phyloP scores from a whole-genome alignment of 2,888 invertebrate genomes.

The Cheilosia urbana region DNA sequence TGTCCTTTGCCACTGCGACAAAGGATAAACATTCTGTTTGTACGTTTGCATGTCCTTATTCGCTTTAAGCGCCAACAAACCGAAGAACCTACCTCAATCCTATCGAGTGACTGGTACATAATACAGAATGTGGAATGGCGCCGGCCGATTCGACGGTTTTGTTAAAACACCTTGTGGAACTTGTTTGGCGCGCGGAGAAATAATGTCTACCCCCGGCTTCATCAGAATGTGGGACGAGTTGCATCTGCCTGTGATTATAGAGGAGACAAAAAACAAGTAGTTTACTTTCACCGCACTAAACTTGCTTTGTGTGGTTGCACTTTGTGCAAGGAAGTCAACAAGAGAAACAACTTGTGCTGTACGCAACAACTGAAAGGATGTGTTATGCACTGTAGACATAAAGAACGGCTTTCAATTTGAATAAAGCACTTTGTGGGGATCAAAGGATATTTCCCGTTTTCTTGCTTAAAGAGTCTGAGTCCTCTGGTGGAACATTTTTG shows the following conservation, averaged over 20 bases:
- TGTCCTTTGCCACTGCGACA: conserved; percentile 51
- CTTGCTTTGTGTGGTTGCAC: conserved; percentile 23
- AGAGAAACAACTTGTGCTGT: background rate
- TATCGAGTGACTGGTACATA: background rate
- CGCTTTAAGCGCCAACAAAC: conserved; percentile 27
- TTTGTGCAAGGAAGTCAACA: conserved; percentile 14
- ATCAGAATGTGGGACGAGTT: conserved; percentile 60
- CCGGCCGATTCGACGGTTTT: conserved; percentile 26
- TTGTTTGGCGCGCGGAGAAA: conserved; percentile 42
- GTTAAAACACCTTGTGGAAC: conserved; percentile 63
- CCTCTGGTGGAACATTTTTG: background rate
- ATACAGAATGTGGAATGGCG: background rate
- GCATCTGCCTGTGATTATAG: conserved; percentile 65
- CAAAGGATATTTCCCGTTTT: background rate
- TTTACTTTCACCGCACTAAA: conserved; percentile 56
- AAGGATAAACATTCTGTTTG: conserved; percentile 56
- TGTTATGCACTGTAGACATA: background rate
- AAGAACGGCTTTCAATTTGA: background rate
- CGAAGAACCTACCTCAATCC: conserved; percentile 63
- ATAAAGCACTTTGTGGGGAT: background rate
- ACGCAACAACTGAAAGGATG: conserved; percentile 9
- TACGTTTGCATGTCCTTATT: conserved; percentile 70
- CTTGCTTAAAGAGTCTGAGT: background rate
- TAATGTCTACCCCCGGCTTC: conserved; percentile 20
- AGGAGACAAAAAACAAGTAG: conserved; percentile 25